phyloP scores from a whole-genome alignment of 2,888 invertebrate genomes.

The Rhopalosiphum nymphaeae region DNA sequence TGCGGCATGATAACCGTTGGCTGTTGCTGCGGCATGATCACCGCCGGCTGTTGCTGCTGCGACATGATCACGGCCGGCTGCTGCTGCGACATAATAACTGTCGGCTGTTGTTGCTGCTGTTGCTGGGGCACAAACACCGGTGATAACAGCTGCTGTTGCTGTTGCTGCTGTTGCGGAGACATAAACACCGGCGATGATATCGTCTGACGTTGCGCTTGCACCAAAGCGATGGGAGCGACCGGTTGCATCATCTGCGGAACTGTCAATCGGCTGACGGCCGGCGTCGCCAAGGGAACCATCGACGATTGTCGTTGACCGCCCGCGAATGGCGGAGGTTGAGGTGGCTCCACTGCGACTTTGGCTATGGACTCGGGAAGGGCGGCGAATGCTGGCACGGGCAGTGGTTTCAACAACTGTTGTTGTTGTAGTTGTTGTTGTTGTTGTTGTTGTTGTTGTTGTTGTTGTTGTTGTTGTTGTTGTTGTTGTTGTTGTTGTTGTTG shows the following conservation, averaged over 20 bases:
- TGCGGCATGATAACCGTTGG: not conserved
- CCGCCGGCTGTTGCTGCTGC: not conserved
- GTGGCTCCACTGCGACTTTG: slow-evolving; percentile 73
- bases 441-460: slow-evolving; percentile 67
- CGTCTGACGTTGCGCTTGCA: not conserved
- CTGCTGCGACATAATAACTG: not conserved
- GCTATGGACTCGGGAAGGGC: slow-evolving; percentile 75
- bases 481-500: slow-evolving; percentile 42
- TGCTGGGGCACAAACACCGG: not conserved
- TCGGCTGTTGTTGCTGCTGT: not conserved
- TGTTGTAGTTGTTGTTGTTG: slow-evolving; percentile 66
- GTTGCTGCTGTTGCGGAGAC: not conserved
- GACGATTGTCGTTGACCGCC: slow-evolving; percentile 50
- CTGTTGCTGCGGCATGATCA: not conserved
- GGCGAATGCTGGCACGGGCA: slow-evolving; percentile 73
- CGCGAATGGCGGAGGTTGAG: slow-evolving; percentile 67
- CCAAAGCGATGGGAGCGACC: slow-evolving; percentile 71
- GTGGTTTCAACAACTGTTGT: slow-evolving; percentile 68
- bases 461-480: not conserved
- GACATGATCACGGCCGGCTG: not conserved
- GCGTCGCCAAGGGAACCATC: not conserved
- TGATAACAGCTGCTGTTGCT: not conserved
- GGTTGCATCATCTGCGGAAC: slow-evolving; percentile 36
- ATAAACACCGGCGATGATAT: not conserved
- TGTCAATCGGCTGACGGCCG: slow-evolving; percentile 36